Evolutionary conservation across 2,797 vertebrate species (phyloP).

Genomic region (Notolepis coatsorum): DNA sequence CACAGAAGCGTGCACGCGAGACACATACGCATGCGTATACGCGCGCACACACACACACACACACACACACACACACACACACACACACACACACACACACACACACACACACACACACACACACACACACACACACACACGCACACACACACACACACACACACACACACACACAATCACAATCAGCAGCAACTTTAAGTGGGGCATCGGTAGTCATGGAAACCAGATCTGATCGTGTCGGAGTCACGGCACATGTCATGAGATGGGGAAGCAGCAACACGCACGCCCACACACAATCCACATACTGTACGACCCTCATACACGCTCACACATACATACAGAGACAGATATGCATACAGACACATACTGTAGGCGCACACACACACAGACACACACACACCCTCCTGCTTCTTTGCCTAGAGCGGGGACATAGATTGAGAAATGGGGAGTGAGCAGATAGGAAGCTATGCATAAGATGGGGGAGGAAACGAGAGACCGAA

Average conservation of each 20-base stretch:
- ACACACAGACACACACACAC: constrained; percentile 8
- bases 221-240: constrained; percentile 72
- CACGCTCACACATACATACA: too few relatives aligned
- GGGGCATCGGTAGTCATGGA: constrained; percentile 79
- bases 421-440: constrained; percentile 38
- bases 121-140: constrained; percentile 6
- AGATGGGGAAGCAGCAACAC: constrained; percentile 58
- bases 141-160: constrained; percentile 22
- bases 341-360: neutral
- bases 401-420: constrained; percentile 29
- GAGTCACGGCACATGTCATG: constrained; percentile 74
- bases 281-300: neutral
- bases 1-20: constrained; percentile 15
- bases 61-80: constrained; percentile 6
- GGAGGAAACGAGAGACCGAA: constrained; percentile 3
- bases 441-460: constrained; percentile 41
- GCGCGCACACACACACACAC: constrained; percentile 6
- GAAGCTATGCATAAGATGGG: constrained; percentile 48
- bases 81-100: constrained; percentile 24
- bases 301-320: neutral
- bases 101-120: constrained; percentile 3
- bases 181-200: constrained; percentile 73
- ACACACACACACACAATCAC: constrained; percentile 36
- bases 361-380: neutral
- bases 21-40: constrained; percentile 5